A percentile compares a stretch with the other conserved stretches of the same genome.
Conservation (phyloP, 1,140 invertebrate genomes). For the Cyclargus thomasi region DNA sequence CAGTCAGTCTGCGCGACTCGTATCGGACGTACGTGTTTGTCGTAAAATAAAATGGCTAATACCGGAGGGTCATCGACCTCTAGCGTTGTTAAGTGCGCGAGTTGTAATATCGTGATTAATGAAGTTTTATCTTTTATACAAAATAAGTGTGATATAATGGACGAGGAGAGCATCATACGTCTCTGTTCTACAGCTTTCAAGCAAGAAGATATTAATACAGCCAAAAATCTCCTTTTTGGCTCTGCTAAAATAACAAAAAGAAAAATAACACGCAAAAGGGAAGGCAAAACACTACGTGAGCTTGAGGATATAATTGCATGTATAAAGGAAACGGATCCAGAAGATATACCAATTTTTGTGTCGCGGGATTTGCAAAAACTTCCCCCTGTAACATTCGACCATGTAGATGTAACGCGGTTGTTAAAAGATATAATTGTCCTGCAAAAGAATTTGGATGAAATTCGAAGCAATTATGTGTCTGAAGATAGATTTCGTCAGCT, state of each 20-base stretch:
- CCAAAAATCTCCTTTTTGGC: slow-evolving; percentile 16
- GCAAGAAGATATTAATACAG: slow-evolving; percentile 4
- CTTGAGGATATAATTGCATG: slow-evolving; percentile 18
- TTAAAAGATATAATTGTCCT: slow-evolving; percentile 17
- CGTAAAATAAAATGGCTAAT: background rate
- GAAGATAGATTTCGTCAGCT: background rate
- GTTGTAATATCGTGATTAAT: slow-evolving; percentile 25
- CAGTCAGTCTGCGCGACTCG: background rate
- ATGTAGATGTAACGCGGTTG: slow-evolving; percentile 16
- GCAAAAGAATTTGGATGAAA: background rate
- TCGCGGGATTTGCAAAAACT: slow-evolving; percentile 16
- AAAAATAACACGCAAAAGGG: slow-evolving; percentile 13
- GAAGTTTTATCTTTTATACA: slow-evolving; percentile 24
- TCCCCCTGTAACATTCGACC: slow-evolving; percentile 20
- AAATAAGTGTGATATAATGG: slow-evolving; percentile 26
- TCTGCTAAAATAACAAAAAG: slow-evolving; percentile 6
- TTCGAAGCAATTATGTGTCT: background rate
- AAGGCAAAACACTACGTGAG: slow-evolving; percentile 19
- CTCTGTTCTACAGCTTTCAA: slow-evolving; percentile 18
- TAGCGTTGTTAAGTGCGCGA: slow-evolving; percentile 21
- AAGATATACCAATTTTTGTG: slow-evolving; percentile 17
- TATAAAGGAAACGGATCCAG: slow-evolving; percentile 19
- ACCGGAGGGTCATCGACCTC: slow-evolving; percentile 9
- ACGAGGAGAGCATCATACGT: slow-evolving; percentile 22
- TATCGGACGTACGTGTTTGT: background rate